These are phyloP conservation scores for Drosophila helvetica DNA, from an alignment of 2,888 invertebrate genomes.

Conservation along the genomic window DNA sequence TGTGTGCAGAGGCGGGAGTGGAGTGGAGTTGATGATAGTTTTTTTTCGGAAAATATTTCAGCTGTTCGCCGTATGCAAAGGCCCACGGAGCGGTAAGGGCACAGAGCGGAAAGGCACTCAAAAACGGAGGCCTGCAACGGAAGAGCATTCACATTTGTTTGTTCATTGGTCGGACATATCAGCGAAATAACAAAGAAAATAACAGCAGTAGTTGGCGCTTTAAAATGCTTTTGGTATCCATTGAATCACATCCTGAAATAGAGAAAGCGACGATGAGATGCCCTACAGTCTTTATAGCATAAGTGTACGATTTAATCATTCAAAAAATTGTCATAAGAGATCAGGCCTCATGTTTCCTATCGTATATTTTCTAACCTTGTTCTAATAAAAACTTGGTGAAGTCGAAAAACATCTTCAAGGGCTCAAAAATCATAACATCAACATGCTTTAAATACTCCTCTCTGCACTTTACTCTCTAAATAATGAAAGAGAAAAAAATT, in stretches of 20 bases:
- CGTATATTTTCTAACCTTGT: too few species aligned
- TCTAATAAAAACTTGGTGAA: too few species aligned
- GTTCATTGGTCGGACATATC: conserved; percentile 40
- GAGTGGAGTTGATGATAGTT: conserved; percentile 1
- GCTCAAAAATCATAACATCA: too few species aligned
- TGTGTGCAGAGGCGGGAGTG: not conserved
- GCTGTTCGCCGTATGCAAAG: conserved; percentile 23
- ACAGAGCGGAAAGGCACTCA: conserved; percentile 6
- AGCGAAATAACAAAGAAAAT: conserved; percentile 25
- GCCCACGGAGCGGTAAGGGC: not conserved
- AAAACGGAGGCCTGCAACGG: conserved; percentile 10
- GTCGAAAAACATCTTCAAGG: too few species aligned
- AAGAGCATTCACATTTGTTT: conserved; percentile 23
- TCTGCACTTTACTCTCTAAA: too few species aligned
- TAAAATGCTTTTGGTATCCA: conserved; percentile 46
- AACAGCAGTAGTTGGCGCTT: conserved; percentile 18
- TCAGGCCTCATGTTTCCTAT: too few species aligned
- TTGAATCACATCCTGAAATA: not conserved
- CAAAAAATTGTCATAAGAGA: too few species aligned
- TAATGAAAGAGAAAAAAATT: not conserved
- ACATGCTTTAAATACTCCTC: too few species aligned
- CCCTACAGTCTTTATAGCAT: not conserved
- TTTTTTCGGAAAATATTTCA: conserved; percentile 41
- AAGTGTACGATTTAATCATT: not conserved
- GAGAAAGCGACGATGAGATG: not conserved